These are phyloP conservation scores for Protula sp. DNA, from an alignment of 2,888 invertebrate species.

Conservation along the genomic window DNA sequence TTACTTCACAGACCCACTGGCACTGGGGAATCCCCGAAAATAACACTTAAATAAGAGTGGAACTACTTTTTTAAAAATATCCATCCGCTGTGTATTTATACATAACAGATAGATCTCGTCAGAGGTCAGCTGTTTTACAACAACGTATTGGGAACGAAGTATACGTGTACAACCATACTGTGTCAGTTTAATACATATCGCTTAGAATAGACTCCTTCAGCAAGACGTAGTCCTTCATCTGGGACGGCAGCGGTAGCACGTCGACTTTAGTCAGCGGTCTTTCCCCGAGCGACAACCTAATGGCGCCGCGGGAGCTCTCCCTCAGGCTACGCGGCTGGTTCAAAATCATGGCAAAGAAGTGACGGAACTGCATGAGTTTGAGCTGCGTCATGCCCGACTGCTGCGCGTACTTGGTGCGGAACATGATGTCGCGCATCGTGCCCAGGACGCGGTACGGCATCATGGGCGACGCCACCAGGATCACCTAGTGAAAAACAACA, in stretches of 20 bases:
- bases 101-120: too few species aligned
- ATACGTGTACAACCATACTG: too few species aligned
- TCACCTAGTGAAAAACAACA: too few species aligned
- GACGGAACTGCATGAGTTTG: slow-evolving; percentile 30
- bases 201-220: slow-evolving; percentile 27
- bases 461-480: slow-evolving; percentile 36
- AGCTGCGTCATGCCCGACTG: slow-evolving; percentile 29
- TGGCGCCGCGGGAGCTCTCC: slow-evolving; percentile 34
- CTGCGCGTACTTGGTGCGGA: slow-evolving; percentile 33
- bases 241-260: slow-evolving; percentile 34
- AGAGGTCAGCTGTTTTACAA: too few species aligned
- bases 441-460: slow-evolving; percentile 31
- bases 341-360: slow-evolving; percentile 30
- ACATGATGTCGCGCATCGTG: slow-evolving; percentile 31
- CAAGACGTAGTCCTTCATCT: slow-evolving; percentile 39
- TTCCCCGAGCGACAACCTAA: slow-evolving; percentile 32
- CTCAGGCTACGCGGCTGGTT: slow-evolving; percentile 33
- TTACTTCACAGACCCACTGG: too few species aligned
- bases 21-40: too few species aligned
- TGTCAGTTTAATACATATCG: background rate
- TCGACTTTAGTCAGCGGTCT: slow-evolving; percentile 31
- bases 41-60: too few species aligned
- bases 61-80: too few species aligned
- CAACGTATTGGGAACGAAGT: too few species aligned
- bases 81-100: too few species aligned